Evolutionary conservation across 2,888 invertebrate genomes (phyloP).

Genomic region (Altica lythri): DNA sequence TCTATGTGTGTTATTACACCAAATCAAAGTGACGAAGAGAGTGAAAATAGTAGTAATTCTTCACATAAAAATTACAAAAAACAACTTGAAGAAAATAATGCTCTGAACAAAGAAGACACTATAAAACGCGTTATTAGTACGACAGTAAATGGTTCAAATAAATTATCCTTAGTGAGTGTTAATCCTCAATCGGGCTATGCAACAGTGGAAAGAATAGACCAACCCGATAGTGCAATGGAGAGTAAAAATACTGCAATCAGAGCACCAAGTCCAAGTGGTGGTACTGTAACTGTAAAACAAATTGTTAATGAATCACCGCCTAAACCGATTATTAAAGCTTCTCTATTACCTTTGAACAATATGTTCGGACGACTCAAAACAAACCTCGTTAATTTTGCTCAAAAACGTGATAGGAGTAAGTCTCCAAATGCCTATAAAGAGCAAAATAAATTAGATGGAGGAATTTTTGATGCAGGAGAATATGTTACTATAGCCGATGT

Average conservation of each 20-base stretch:
- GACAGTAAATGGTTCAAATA: conserved; percentile 40
- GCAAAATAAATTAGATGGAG: conserved; percentile 27
- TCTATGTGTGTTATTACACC: conserved; percentile 93
- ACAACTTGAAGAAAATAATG: conserved; percentile 40
- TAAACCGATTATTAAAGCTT: conserved; percentile 56
- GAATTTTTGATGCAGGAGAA: conserved; percentile 68
- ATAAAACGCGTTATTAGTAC: conserved; percentile 39
- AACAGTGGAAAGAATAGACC: conserved; percentile 51
- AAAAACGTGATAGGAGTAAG: conserved; percentile 58
- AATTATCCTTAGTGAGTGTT: conserved; percentile 51
- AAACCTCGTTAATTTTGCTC: conserved; percentile 49
- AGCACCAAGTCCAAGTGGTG: conserved; percentile 54
- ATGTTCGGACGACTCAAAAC: conserved; percentile 72
- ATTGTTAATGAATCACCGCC: conserved; percentile 31
- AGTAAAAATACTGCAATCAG: conserved; percentile 40
- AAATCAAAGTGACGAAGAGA: conserved; percentile 85
- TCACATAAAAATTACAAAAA: conserved; percentile 39
- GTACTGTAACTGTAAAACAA: conserved; percentile 48
- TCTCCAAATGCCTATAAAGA: conserved; percentile 58
- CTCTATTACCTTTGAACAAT: conserved; percentile 69
- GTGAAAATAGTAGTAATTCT: conserved; percentile 56
- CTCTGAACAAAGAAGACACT: conserved; percentile 28
- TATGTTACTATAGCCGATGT: conserved; percentile 86
- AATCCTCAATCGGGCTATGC: conserved; percentile 55
- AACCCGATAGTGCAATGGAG: conserved; percentile 31